Conservation (phyloP, 35 echinoderm and acorn worm genomes). For the Eucidaris tribuloides region DNA sequence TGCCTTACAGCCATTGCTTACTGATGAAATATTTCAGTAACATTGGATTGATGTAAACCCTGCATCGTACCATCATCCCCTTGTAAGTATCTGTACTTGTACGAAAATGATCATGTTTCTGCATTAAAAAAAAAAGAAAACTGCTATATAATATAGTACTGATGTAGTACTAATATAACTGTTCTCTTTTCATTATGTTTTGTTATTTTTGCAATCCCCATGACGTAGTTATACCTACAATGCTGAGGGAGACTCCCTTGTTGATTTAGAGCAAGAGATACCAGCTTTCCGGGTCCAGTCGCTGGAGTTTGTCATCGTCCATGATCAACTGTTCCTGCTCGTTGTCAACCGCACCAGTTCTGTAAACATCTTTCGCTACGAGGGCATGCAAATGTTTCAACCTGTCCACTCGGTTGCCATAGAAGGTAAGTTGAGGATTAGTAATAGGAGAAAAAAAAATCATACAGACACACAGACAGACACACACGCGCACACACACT, state of each 20-base stretch:
- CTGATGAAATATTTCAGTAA: too few relatives aligned
- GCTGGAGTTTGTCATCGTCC: neutral
- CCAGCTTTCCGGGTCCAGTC: conserved; percentile 8
- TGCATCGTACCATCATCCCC: too few relatives aligned
- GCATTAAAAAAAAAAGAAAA: too few relatives aligned
- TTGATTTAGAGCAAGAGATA: conserved; percentile 2
- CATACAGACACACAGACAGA: too few relatives aligned
- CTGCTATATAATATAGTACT: too few relatives aligned
- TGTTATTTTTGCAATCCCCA: neutral
- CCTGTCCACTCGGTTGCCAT: neutral
- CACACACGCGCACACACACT: too few relatives aligned
- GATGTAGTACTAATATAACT: too few relatives aligned
- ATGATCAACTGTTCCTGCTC: conserved; percentile 9
- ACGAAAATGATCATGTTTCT: too few relatives aligned
- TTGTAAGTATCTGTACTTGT: too few relatives aligned
- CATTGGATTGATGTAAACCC: too few relatives aligned
- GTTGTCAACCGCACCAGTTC: conserved; percentile 1
- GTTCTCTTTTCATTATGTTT: neutral
- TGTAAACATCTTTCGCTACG: conserved; percentile 9
- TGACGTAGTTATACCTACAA: conserved; percentile 10
- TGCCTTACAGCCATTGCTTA: too few relatives aligned
- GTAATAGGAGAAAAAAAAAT: too few relatives aligned
- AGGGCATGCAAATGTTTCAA: conserved; percentile 18
- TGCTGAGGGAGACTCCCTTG: neutral
- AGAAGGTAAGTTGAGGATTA: neutral